A percentile compares a stretch with the other conserved stretches of the same genome.
Conservation (phyloP, 2,888 invertebrate species). For the Empis stercorea region DNA sequence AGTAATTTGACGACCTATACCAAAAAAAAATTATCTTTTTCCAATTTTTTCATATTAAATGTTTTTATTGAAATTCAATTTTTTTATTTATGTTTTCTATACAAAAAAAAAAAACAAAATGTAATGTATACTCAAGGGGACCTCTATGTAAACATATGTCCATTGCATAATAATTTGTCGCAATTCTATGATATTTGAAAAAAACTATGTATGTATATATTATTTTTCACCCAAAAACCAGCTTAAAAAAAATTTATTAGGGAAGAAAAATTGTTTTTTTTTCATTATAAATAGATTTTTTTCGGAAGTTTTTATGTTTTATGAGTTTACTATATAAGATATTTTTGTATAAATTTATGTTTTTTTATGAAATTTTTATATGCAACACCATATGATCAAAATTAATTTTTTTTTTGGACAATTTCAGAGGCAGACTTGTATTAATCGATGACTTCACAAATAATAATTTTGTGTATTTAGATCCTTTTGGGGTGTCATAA, state of each 20-base stretch:
- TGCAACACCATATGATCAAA: slow-evolving; percentile 1
- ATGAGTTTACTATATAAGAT: not conserved
- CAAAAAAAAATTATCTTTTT: too few relatives aligned
- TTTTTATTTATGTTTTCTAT: not conserved
- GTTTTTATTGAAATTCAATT: too few relatives aligned
- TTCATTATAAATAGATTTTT: too few relatives aligned
- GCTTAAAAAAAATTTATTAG: not conserved
- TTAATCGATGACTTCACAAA: not conserved
- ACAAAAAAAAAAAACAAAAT: not conserved
- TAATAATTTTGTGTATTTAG: not conserved
- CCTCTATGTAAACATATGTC: slow-evolving; percentile 10
- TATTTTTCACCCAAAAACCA: not conserved
- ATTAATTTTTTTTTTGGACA: too few relatives aligned
- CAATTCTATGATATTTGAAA: not conserved
- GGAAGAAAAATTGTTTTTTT: not conserved
- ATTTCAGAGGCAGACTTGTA: not conserved
- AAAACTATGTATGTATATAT: too few relatives aligned
- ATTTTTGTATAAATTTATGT: not conserved
- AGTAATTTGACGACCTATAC: too few relatives aligned
- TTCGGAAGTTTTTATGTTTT: not conserved
- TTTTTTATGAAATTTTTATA: not conserved
- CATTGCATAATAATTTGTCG: slow-evolving; percentile 2
- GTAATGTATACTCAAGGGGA: slow-evolving; percentile 1
- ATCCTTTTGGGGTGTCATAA: slow-evolving; percentile 1
- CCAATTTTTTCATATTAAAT: too few relatives aligned